Base-by-base conservation (phyloP, 1,140 invertebrate species). In the Microplitis demolitor region DNA sequence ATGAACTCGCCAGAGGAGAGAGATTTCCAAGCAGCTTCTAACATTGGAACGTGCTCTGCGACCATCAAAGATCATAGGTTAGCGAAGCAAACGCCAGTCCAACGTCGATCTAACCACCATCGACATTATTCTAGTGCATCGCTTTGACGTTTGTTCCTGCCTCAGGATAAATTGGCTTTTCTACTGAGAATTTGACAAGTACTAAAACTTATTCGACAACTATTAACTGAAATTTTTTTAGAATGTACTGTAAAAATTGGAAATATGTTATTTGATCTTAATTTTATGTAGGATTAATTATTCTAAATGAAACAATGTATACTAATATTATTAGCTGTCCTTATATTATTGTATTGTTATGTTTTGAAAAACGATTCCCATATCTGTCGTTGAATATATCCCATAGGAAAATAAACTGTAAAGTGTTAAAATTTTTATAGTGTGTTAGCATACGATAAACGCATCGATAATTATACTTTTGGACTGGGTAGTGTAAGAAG, bases 91-190 rank as follows among this genome's bases (percentile, higher is more conserved):
- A 62, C 35, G 56, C 37, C 45, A 35, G 37, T 61, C 58, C 31
- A 76, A 64, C 66, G 51, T 71, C 50, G 31, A 67, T 70, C 68
- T 45, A 64, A 69, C 71, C 71, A 51, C 66, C 24, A 74, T 45
- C 63, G 67, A 74, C 71, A 78, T 77, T 78, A 78, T 78, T 77
- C 74, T 63, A 45, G 60, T 62, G 60, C 64, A 69, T 60, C 53
- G 71, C 77, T 78, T 78, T 78, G 77, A 77, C 71, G 73, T 76
- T 69, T 67, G 69, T 73, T 70, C 76, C 56, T 73, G 71, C 64
- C 71, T 50, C 14, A 58, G 67, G 74, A 76, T 75, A 77, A 78
- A 80, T 80, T 78, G 77, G 73, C 72, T 73, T 66, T 66, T 33
- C 31, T 60, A 71, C 62, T 33, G 67, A 72, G 34, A 33, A 35